These are phyloP conservation scores for Cotesia glomerata DNA, from an alignment of 1,140 invertebrate species.

Conservation along the genomic window DNA sequence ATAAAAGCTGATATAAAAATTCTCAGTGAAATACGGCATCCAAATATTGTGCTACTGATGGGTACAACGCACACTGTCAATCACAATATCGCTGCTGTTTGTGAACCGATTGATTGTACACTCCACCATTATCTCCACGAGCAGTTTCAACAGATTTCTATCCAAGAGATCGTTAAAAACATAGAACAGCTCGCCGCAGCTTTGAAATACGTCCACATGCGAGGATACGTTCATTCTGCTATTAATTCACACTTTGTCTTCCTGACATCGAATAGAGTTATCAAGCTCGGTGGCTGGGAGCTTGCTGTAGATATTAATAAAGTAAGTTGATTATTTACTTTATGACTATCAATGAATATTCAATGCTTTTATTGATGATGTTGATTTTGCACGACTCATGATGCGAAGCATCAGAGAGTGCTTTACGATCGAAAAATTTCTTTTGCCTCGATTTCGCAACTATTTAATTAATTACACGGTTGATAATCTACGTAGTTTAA, in stretches of 20 bases:
- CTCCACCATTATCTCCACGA: conserved; percentile 51
- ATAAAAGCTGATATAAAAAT: conserved; percentile 47
- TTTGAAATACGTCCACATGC: conserved; percentile 46
- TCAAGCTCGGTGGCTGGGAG: conserved; percentile 55
- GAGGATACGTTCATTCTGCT: conserved; percentile 48
- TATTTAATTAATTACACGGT: too few species aligned
- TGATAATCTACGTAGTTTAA: too few species aligned
- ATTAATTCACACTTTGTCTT: conserved; percentile 51
- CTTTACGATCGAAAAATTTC: too few species aligned
- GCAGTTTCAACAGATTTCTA: conserved; percentile 42
- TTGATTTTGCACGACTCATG: too few species aligned
- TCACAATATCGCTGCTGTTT: conserved; percentile 48
- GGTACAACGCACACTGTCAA: conserved; percentile 42
- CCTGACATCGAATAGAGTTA: conserved; percentile 39
- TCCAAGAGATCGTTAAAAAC: conserved; percentile 44
- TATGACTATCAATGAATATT: not conserved
- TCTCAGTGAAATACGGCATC: conserved; percentile 49
- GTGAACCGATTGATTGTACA: conserved; percentile 49
- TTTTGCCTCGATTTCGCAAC: too few species aligned
- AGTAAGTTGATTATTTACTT: conserved; percentile 35
- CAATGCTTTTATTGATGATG: not conserved
- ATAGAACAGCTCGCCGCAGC: conserved; percentile 45
- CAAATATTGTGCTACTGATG: conserved; percentile 50
- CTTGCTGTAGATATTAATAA: conserved; percentile 36
- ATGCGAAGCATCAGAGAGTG: too few species aligned